phyloP scores from a whole-genome alignment of 2,888 invertebrate genomes.

The Ormia ochracea region DNA sequence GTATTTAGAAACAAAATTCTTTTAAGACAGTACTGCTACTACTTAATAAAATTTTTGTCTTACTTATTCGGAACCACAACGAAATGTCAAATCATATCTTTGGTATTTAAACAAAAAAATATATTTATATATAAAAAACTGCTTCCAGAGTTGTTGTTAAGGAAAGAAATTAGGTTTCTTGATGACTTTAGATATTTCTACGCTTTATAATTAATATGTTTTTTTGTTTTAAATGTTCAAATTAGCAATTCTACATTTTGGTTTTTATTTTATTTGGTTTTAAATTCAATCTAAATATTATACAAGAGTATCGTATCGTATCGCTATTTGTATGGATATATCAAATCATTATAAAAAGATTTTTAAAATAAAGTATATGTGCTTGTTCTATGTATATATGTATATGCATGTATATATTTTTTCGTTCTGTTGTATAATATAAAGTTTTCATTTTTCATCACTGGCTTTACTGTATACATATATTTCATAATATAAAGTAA shows the following conservation, averaged over 20 bases:
- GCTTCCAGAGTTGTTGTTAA: neutral
- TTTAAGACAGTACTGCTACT: neutral
- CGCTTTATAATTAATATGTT: slow-evolving; percentile 49
- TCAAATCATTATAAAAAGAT: slow-evolving; percentile 6
- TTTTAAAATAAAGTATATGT: slow-evolving; percentile 59
- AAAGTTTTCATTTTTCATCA: slow-evolving; percentile 48
- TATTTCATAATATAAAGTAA: slow-evolving; percentile 47
- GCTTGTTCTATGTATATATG: slow-evolving; percentile 37
- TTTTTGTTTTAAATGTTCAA: slow-evolving; percentile 24
- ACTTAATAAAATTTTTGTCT: neutral
- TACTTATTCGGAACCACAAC: neutral
- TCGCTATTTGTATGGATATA: slow-evolving; percentile 11
- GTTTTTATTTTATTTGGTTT: slow-evolving; percentile 14
- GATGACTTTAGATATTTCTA: slow-evolving; percentile 61
- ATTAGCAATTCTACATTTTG: slow-evolving; percentile 54
- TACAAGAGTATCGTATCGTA: slow-evolving; percentile 46
- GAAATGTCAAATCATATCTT: slow-evolving; percentile 6
- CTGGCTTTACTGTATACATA: slow-evolving; percentile 27
- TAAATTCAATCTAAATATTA: slow-evolving; percentile 29
- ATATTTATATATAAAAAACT: neutral
- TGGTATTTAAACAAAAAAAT: slow-evolving; percentile 6
- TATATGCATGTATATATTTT: neutral
- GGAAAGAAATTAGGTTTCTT: neutral
- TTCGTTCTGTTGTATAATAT: slow-evolving; percentile 20
- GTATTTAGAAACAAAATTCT: too few relatives aligned